phyloP scores from a whole-genome alignment of 1,140 invertebrate species.

The Macrocentrus cingulum region DNA sequence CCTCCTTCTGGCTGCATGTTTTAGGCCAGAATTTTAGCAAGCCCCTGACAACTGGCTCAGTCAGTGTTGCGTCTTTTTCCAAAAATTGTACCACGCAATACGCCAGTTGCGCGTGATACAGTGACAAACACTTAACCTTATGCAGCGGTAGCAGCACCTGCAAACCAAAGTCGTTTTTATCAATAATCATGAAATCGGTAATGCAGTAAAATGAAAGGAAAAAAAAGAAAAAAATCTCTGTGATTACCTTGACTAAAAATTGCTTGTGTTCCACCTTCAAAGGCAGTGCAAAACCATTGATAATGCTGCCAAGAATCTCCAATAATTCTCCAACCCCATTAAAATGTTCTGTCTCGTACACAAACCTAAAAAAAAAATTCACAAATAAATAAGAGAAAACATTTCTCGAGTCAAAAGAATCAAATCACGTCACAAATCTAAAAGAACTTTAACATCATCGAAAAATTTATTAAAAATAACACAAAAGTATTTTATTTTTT shows the following conservation, averaged over 20 bases:
- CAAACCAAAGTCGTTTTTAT: conserved; percentile 15
- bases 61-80: conserved; percentile 96
- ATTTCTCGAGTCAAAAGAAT: conserved; percentile 17
- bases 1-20: conserved; percentile 98
- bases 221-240: too few relatives aligned
- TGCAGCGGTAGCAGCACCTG: conserved; percentile 94
- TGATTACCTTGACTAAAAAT: conserved; percentile 84
- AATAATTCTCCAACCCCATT: conserved; percentile 98
- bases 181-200: conserved; percentile 3
- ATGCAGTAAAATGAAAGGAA: background rate
- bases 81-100: conserved; percentile 99
- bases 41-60: conserved; percentile 93
- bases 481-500: too few relatives aligned
- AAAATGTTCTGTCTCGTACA: conserved; percentile 99
- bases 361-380: conserved; percentile 87
- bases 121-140: conserved; percentile 91
- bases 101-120: conserved; percentile 96
- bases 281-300: conserved; percentile 97
- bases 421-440: too few relatives aligned
- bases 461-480: too few relatives aligned
- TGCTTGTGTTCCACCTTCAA: conserved; percentile 97
- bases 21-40: conserved; percentile 99
- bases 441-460: too few relatives aligned
- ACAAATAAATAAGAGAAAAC: conserved; percentile 29
- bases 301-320: conserved; percentile 99